These are phyloP conservation scores for Idaea aversata DNA, from an alignment of 2,888 invertebrate species.

Conservation along the genomic window DNA sequence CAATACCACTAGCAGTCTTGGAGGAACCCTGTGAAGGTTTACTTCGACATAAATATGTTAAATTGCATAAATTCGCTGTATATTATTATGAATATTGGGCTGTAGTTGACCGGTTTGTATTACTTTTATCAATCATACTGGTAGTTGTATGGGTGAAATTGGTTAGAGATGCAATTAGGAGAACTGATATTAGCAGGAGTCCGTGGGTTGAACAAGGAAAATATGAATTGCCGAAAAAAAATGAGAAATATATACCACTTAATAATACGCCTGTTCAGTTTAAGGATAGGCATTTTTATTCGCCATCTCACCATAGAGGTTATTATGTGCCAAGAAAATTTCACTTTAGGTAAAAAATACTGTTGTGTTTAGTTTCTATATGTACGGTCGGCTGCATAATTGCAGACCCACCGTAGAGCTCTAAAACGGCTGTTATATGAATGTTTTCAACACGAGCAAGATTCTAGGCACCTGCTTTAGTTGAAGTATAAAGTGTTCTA, in stretches of 20 bases:
- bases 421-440: too few species aligned
- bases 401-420: too few species aligned
- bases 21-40: background rate
- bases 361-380: too few species aligned
- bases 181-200: background rate
- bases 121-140: background rate
- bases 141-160: background rate
- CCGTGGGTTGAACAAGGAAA: background rate
- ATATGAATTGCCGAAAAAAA: background rate
- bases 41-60: background rate
- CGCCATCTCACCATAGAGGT: background rate
- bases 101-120: background rate
- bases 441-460: too few species aligned
- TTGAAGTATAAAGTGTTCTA: too few species aligned
- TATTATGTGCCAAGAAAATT: background rate
- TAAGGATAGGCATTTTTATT: background rate
- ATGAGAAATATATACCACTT: background rate
- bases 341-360: background rate
- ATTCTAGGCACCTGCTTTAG: too few species aligned
- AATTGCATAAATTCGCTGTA: background rate
- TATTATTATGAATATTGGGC: background rate
- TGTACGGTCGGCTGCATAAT: too few species aligned
- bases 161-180: background rate
- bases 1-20: background rate
- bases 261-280: background rate